Conservation (phyloP, 2,113 vertebrate genomes). For the Thalassoma bifasciatum region DNA sequence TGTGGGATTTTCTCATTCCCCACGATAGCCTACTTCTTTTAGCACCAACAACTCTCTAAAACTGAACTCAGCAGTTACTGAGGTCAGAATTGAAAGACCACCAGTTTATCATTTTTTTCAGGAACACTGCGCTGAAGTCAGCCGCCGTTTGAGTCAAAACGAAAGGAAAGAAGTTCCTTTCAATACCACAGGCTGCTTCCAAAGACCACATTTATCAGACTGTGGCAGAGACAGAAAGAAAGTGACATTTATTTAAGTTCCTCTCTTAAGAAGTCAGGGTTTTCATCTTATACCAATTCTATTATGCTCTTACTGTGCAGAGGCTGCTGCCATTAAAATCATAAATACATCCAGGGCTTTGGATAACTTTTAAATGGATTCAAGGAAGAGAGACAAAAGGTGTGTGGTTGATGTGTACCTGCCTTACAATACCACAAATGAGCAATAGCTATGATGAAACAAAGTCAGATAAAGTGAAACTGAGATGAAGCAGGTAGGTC, state of each 20-base stretch:
- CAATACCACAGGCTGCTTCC: neutral
- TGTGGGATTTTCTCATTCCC: conserved; percentile 18
- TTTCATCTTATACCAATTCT: neutral
- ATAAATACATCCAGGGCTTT: neutral
- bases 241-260: neutral
- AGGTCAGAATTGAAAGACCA: conserved; percentile 22
- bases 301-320: neutral
- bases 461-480: neutral
- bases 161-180: neutral
- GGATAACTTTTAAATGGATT: no score
- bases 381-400: no score
- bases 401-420: no score
- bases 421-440: no score
- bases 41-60: neutral
- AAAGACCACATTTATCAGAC: neutral
- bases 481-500: neutral
- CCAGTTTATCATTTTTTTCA: neutral
- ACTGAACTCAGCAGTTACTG: conserved; percentile 1
- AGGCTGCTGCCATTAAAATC: neutral
- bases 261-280: neutral
- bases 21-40: neutral
- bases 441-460: neutral
- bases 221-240: neutral
- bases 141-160: neutral
- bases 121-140: neutral